Base-by-base conservation (phyloP, 2,888 invertebrate species). In the Hololepta plana region DNA sequence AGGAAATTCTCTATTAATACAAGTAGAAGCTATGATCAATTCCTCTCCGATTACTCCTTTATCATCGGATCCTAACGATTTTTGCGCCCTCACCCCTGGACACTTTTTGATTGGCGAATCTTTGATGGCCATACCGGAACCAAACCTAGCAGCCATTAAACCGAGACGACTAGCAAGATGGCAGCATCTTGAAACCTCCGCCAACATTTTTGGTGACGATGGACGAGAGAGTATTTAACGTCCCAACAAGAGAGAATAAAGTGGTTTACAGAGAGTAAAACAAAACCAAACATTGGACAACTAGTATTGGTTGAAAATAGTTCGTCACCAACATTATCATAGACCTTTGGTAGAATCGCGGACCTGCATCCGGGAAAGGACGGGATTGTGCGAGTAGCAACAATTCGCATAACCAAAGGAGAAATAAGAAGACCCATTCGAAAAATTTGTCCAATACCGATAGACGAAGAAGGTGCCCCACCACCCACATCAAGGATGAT, bases 1-100 rank as follows among this genome's bases (percentile, higher is more conserved):
- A 20, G 6, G 20, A 20, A 20, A 20, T 20, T 4, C 20, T 20
- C 20, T 20, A 4, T 5, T 20, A 12, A 12, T 20, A 5, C 20
- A 20, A 12, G 6, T 20, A 2, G 20, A 20, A 12, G 20, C 20
- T 3, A 11, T 10, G 10, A 4, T 20, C 2, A 20, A 20, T 12
- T 20, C 7, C 4, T 12, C 11, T 20, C 20, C 20, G n/a, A 10
- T 20, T 20, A 4, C 20, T 5, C 6, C 3, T 2, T 3, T 20
- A 11, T 20, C 20, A 2, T 11, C 10, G 11, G 20, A 20, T 12
- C 10, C 12, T 2, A 20, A 20, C 20, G 20, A 20, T 5, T 5
- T 5, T 5, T 4, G 10, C 10, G 11, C 3, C 3, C 12, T 20
- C 4, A 20, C 20, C 6, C 20, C 20, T 20, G 5, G 5, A n/a